Conservation (phyloP, 2,113 vertebrate genomes). For the Poeciliopsis prolifica region DNA sequence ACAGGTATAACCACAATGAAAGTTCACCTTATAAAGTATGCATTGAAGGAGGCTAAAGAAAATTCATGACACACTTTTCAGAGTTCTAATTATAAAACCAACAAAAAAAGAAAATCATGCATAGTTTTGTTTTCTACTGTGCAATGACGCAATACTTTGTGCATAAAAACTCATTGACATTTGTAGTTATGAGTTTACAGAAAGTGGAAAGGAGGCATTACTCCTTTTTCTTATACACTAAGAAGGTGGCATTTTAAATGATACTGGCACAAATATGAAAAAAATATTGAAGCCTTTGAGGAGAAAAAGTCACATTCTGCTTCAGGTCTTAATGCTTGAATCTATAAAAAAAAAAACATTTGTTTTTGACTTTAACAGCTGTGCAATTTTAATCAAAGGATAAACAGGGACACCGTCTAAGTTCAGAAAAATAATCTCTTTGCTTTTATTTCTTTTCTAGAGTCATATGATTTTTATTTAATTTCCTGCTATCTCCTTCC, state of each 20-base stretch:
- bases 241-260: not conserved
- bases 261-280: not conserved
- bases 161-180: no score
- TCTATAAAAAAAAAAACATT: conserved; percentile 7
- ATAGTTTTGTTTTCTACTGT: no score
- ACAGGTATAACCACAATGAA: no score
- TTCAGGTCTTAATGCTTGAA: conserved; percentile 9
- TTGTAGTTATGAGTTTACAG: no score
- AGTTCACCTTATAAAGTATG: no score
- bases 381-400: conserved; percentile 55
- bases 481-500: conserved; percentile 45
- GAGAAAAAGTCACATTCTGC: not conserved
- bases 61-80: no score
- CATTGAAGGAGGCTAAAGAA: no score
- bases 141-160: no score
- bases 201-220: not conserved
- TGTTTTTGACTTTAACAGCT: not conserved
- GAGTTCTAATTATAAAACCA: no score
- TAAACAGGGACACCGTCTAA: conserved; percentile 34
- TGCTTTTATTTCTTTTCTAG: conserved; percentile 44
- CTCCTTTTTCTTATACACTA: no score
- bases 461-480: conserved; percentile 42
- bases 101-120: no score
- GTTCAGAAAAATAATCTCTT: conserved; percentile 56
- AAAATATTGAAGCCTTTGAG: not conserved